Evolutionary conservation across 1,140 invertebrate species (phyloP).

Genomic region (Hestina assimilis): DNA sequence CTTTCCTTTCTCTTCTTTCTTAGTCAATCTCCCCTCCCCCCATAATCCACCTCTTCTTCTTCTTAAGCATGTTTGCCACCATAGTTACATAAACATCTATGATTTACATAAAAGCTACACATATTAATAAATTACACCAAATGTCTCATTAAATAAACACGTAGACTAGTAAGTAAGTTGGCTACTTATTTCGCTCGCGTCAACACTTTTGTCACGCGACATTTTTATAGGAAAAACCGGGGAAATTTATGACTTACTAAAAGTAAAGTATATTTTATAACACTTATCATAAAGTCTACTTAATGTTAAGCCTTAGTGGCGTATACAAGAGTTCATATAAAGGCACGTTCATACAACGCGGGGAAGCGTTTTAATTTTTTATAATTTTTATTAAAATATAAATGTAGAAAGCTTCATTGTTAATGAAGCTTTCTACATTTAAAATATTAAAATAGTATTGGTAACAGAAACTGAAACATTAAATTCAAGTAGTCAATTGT

Average conservation of each 20-base stretch:
- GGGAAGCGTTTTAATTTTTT: slow-evolving; percentile 4
- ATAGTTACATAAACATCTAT: too few relatives aligned
- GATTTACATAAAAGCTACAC: too few relatives aligned
- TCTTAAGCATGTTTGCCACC: too few relatives aligned
- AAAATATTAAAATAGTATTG: too few relatives aligned
- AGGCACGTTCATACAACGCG: slow-evolving; percentile 16
- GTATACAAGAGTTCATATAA: slow-evolving; percentile 13
- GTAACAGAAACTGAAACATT: too few relatives aligned
- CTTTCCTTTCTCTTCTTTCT: too few relatives aligned
- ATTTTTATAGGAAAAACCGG: slow-evolving; percentile 7
- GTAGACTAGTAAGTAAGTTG: background rate
- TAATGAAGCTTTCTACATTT: too few relatives aligned
- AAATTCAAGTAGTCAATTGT: too few relatives aligned
- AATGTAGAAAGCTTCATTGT: too few relatives aligned
- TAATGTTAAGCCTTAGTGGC: slow-evolving; percentile 8
- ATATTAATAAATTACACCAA: slow-evolving; percentile 6
- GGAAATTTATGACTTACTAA: too few relatives aligned
- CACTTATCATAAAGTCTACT: slow-evolving; percentile 13
- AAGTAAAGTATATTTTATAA: slow-evolving; percentile 9
- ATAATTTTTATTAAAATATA: slow-evolving; percentile 4
- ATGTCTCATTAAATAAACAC: slow-evolving; percentile 9
- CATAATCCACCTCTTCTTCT: too few relatives aligned
- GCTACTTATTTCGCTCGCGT: slow-evolving; percentile 8
- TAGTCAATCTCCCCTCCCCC: too few relatives aligned
- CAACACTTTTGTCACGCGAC: slow-evolving; percentile 1